Base-by-base conservation (phyloP, 2,888 invertebrate species). In the Anoplius nigerrimus region DNA sequence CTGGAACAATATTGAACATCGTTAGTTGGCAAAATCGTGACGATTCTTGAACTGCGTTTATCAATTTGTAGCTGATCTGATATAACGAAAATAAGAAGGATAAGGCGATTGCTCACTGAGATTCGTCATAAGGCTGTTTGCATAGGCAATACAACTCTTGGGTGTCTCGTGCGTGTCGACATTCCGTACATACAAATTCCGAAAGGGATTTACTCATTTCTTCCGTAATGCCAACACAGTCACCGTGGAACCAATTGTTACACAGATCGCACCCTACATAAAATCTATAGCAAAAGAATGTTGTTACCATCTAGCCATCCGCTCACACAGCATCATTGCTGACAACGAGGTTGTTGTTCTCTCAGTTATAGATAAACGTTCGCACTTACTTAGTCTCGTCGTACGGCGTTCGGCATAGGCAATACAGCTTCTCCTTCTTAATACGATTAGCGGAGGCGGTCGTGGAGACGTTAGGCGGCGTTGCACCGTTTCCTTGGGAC, bases 241-340 rank as follows among this genome's bases (percentile, higher is more conserved):
- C 95, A 0, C 98, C 98, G 88, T 99, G 99, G 92, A 97, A 99
- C 98, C 99, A 99, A 89, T 98, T 98, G 85, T 96, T 96, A 89
- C 99, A 99, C 84, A 97, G 91, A 90, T 98, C 98, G 90, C 99
- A 99, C 69, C 97, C 98, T 76, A 99, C 97, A 89, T 98, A 99
- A 89, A 98, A 98, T 88, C 96, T 96, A 84, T 18, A 52, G 46
- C 2, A 54, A 66, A 56, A 45, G 11, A 53, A 18, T 34, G 34
- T n/a, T 34, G 34, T 34, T 34, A 34, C 34, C 34, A 34, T 34
- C 11, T 34, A 34, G 34, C 34, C 11, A 11, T 11, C 6, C 34
- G 34, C 11, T 34, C 11, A 34, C 34, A 58, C n/a, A 22, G 11
- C 5, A 58, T 20, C 51, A 63, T 61, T 59, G 54, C n/a, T 42